A percentile compares a stretch with the other conserved stretches of the same genome.
Conservation (phyloP, 2,113 vertebrate genomes). For the Ammodramus savannarum region DNA sequence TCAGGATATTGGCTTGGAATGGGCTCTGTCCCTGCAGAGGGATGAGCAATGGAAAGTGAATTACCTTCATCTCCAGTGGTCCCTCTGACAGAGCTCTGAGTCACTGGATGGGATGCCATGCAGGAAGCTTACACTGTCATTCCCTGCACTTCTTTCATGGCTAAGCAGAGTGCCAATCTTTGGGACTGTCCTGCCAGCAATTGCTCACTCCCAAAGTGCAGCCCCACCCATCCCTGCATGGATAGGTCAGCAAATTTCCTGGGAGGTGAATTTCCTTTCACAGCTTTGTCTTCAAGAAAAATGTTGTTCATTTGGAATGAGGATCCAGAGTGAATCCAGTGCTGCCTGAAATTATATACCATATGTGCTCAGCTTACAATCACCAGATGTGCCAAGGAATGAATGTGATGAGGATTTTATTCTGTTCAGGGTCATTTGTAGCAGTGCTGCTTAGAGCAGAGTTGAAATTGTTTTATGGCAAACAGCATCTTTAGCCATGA, state of each 20-base stretch:
- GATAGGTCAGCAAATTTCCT: not conserved
- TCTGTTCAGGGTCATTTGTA: not conserved
- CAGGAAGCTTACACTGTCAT: not conserved
- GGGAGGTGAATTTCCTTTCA: not conserved
- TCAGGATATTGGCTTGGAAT: not conserved
- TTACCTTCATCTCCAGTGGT: not conserved
- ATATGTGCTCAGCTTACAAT: not conserved
- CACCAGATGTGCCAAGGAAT: not conserved
- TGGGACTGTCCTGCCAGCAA: not conserved
- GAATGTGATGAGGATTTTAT: not conserved
- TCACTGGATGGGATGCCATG: slow-evolving; percentile 8
- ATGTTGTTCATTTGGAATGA: not conserved
- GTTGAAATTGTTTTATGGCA: not conserved
- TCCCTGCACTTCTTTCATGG: not conserved
- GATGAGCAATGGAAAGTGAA: not conserved
- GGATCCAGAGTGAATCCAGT: not conserved
- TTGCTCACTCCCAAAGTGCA: not conserved
- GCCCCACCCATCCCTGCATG: not conserved
- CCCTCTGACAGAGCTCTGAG: slow-evolving; percentile 9
- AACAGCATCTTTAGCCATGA: not conserved
- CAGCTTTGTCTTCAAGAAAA: not conserved
- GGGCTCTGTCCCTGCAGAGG: not conserved
- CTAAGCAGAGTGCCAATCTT: not conserved
- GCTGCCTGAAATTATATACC: not conserved
- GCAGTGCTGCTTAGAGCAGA: not conserved